These are phyloP conservation scores for Pseudanteris insignis DNA, from an alignment of 2,888 invertebrate genomes.

Conservation along the genomic window DNA sequence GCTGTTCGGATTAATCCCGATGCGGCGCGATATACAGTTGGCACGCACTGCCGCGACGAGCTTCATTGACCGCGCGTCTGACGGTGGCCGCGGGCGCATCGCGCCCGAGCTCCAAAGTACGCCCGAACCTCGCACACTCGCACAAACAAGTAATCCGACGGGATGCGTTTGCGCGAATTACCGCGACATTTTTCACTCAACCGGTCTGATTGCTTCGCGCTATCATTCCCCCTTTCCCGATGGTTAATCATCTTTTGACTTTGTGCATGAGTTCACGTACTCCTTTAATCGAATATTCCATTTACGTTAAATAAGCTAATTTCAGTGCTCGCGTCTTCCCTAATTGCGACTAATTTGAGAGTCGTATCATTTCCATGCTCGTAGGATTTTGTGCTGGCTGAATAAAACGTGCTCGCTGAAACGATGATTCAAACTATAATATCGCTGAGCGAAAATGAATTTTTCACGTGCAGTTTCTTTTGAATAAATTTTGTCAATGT, in stretches of 20 bases:
- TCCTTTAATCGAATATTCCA: conserved; percentile 7
- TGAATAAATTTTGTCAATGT: too few relatives aligned
- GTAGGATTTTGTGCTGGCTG: too few relatives aligned
- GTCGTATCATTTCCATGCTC: too few relatives aligned
- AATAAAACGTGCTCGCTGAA: too few relatives aligned
- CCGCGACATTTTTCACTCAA: conserved; percentile 43
- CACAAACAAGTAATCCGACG: conserved; percentile 30
- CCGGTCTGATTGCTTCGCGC: conserved; percentile 40
- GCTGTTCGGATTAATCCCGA: conserved; percentile 55
- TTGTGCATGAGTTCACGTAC: conserved; percentile 7
- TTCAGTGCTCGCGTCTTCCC: too few relatives aligned
- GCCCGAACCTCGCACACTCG: too few relatives aligned
- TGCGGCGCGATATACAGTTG: conserved; percentile 49
- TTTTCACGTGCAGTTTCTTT: too few relatives aligned
- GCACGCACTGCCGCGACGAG: conserved; percentile 42
- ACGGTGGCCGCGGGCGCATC: conserved; percentile 36
- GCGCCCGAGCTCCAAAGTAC: conserved; percentile 23
- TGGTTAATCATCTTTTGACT: conserved; percentile 38
- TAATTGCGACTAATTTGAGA: too few relatives aligned
- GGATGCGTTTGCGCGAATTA: conserved; percentile 28
- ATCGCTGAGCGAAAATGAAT: too few relatives aligned
- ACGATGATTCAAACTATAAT: too few relatives aligned
- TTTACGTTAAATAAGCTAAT: neutral
- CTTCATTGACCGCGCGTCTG: conserved; percentile 45
- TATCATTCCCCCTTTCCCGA: conserved; percentile 4